These are phyloP conservation scores for Macroramphosus scolopax DNA, from an alignment of 2,797 vertebrate genomes.

Conservation along the genomic window DNA sequence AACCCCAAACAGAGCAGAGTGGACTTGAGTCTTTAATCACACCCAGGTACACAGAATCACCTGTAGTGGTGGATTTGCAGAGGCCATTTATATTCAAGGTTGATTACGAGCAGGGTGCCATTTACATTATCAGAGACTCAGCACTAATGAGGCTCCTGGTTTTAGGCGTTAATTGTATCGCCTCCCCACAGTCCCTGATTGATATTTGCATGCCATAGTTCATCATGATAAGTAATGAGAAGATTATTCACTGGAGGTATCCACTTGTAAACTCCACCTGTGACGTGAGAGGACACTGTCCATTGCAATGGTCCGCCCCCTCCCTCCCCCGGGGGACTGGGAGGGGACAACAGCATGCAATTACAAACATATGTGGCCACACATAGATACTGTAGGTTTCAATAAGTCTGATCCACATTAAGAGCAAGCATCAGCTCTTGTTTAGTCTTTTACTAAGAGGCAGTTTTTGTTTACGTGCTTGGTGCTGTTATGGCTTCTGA, in stretches of 20 bases:
- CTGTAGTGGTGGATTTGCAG: constrained; percentile 63
- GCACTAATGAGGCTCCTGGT: constrained; percentile 79
- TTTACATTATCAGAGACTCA: constrained; percentile 82
- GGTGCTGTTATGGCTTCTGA: constrained; percentile 38
- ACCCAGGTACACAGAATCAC: constrained; percentile 60
- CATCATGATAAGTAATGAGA: constrained; percentile 85
- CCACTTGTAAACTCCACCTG: constrained; percentile 76
- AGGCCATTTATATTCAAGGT: constrained; percentile 78
- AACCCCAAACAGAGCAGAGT: constrained; percentile 44
- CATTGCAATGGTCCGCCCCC: constrained; percentile 6
- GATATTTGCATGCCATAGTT: constrained; percentile 83
- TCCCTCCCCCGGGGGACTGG: constrained; percentile 44
- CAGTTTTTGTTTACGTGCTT: constrained; percentile 49
- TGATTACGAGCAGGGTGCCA: constrained; percentile 72
- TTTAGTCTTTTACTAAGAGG: constrained; percentile 40
- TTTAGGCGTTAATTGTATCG: constrained; percentile 83
- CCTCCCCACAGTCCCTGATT: constrained; percentile 80
- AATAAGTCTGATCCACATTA: constrained; percentile 21
- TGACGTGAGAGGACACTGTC: constrained; percentile 58
- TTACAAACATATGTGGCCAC: constrained; percentile 37
- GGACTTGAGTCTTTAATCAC: constrained; percentile 56
- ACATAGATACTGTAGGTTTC: too few relatives aligned
- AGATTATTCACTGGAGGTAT: constrained; percentile 80
- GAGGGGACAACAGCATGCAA: constrained; percentile 21
- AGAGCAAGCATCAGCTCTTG: constrained; percentile 31